Evolutionary conservation across 2,113 vertebrate genomes (phyloP), one percentile per base, ranked within the genome.

Genomic region (Psettodes erumei): DNA sequence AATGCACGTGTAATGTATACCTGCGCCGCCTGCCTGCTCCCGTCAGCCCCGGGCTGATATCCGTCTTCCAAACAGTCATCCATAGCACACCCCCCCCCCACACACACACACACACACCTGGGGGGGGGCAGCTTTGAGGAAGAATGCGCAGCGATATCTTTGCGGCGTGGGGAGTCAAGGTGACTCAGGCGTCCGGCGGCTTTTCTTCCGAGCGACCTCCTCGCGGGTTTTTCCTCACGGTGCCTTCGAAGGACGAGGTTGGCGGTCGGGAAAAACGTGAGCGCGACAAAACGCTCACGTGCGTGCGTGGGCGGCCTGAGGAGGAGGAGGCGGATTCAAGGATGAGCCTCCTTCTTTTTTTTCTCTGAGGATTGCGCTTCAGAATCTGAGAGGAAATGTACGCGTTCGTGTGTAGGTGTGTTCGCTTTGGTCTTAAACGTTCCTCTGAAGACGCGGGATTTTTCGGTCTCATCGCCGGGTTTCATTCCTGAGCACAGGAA

Each of bases 1-100:
- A 78, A 79, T 78, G 54, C 40, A 48, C 48, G 37, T 84, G 86
- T 78, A 75, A 75, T 66, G 61, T 74, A 70, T 79, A 84, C 56
- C 73, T 81, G 82, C 25, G 54, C 77, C 58, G 58, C 63, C 47
- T 56, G 42, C n/a, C 16, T 58, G 63, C 68, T 59, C 47, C 70
- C 60, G 54, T 59, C 43, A 35, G 69, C 81, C 74, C 19, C 0
- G 38, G 72, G 87, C 71, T 59, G 40, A 65, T 60, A 63, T 66
- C 32, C 15, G 11, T 65, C 79, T 76, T 73, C 30, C 56, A 37
- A 71, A 37, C 64, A 19, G 32, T 60, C 56, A 68, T 30, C 45
- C 61, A 35, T 21, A 66, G 75, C 50, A 4, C 42, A 8, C 32
- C 9, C 27, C 27, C 51, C 58, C 53, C 19, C 23, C 71, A 65